Percentiles rank a stretch among this genome's conserved stretches.
Evolutionary conservation across 2,113 vertebrate genomes (phyloP).

Genomic region (Myrmecobius fasciatus): DNA sequence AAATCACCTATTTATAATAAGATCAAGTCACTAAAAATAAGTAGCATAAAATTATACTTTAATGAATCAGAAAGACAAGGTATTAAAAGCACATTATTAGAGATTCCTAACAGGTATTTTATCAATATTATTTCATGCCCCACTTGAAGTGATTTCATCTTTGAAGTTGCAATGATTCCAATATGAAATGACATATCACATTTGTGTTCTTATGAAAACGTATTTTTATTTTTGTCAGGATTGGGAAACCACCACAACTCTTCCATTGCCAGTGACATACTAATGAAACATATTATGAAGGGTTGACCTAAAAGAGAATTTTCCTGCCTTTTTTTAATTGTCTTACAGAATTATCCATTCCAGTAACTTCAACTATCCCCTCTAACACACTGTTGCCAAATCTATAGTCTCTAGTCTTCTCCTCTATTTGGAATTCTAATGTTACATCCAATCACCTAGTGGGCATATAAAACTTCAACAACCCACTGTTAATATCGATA

Average conservation of each 20-base stretch:
- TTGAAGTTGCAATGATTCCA: not conserved
- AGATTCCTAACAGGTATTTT: slow-evolving; percentile 7
- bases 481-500: not conserved
- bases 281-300: slow-evolving; percentile 19
- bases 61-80: not conserved
- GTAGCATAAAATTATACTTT: not conserved
- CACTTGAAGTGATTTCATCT: not conserved
- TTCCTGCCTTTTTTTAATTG: not conserved
- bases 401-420: not conserved
- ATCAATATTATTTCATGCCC: slow-evolving; percentile 36
- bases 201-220: not conserved
- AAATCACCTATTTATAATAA: not conserved
- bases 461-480: not conserved
- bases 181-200: not conserved
- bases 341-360: slow-evolving; percentile 4
- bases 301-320: slow-evolving; percentile 33
- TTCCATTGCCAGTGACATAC: slow-evolving; percentile 18
- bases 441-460: not conserved
- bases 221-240: slow-evolving; percentile 28
- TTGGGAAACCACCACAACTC: not conserved
- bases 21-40: slow-evolving; percentile 13
- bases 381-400: not conserved
- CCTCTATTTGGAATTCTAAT: not conserved
- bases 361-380: not conserved
- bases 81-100: not conserved